Evolutionary conservation across 1,140 invertebrate species (phyloP), one percentile per base, ranked within the genome.

Genomic region (Cyphomyrmex costatus): DNA sequence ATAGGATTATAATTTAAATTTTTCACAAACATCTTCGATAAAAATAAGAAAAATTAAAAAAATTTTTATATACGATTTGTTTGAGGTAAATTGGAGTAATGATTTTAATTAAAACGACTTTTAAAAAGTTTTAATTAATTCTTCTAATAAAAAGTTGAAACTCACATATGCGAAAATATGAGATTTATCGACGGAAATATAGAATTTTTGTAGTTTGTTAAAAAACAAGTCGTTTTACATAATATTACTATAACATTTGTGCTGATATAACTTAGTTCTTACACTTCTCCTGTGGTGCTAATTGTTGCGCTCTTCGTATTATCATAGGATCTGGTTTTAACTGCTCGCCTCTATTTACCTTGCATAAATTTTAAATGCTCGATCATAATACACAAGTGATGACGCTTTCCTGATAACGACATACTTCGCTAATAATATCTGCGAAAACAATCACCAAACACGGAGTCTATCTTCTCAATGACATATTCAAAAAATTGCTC

Each of bases 291-390:
- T 65, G n/a, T 30, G 30, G 30, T 51, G 85, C 33, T 86, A 86
- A 86, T 86, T 86, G 8, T 71, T 65, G 19, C 46, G 49, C 78
- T 73, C 30, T 49, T 66, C 30, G 53, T 53, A 58, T 83, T 79
- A 51, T 56, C 66, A 61, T 30, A 42, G 30, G 51, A 82, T 86
- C 85, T 89, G 79, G 82, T 89, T 85, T 82, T 63, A 87, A 85
- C 73, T 77, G 85, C 36, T 60, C 82, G 46, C 56, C 56, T 87
- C 51, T 80, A 88, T 85, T 89, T 89, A 88, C 65, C 42, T 36
- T 73, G 82, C 60, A 87, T 85, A 88, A 89, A 89, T 88, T 82
- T 71, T 66, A 89, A 78, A n/a, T 61, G 63, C 36, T 68, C 49
- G 16, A 68, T 56, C 42, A 3, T 0, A 51, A 65, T 10, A 19